Base-by-base conservation (phyloP, 2,797 vertebrate genomes). In the Notamacropus eugenii region DNA sequence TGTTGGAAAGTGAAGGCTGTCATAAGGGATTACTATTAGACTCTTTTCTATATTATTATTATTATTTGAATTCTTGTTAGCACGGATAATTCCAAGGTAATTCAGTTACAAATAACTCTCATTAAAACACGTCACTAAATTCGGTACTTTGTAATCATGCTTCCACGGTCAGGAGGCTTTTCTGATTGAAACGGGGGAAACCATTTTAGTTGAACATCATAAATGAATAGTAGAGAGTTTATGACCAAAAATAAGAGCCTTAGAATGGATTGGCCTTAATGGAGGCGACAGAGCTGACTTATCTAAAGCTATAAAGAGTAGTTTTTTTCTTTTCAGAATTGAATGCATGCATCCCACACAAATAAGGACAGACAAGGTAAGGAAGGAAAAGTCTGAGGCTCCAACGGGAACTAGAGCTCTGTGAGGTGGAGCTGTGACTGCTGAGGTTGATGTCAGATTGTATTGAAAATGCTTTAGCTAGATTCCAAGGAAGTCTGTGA, bases 1-100 rank as follows among this genome's bases (percentile, higher is more conserved):
- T 97, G 95, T 97, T 96, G 94, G 94, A 98, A 98, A 98, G 98
- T 93, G 90, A 97, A 93, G 93, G 95, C 98, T 98, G 97, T 97
- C 97, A 96, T 96, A 96, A 92, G 82, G 94, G 93, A 97, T 98
- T 98, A 95, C 93, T 96, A 93, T 98, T 98, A 96, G 57, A 95
- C 58, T 93, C 96, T 91, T 97, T 96, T 97, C 97, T 91, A 95
- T 56, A 24, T 46, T 82, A 82, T 97, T n/a, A n/a, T 74, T 87
- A 82, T 97, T 93, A 93, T 96, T 92, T 97, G 93, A 95, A 95
- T 98, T 31, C 94, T 98, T 97, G 90, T 97, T 98, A 97, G 96
- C 91, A 96, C 90, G 94, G 94, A 96, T 98, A 98, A 98, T 96
- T 98, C 96, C 55, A 95, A 95, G 93, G 95, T 97, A 96, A 97